Conservation (phyloP, 2,113 vertebrate species). For the Montifringilla adamsi region DNA sequence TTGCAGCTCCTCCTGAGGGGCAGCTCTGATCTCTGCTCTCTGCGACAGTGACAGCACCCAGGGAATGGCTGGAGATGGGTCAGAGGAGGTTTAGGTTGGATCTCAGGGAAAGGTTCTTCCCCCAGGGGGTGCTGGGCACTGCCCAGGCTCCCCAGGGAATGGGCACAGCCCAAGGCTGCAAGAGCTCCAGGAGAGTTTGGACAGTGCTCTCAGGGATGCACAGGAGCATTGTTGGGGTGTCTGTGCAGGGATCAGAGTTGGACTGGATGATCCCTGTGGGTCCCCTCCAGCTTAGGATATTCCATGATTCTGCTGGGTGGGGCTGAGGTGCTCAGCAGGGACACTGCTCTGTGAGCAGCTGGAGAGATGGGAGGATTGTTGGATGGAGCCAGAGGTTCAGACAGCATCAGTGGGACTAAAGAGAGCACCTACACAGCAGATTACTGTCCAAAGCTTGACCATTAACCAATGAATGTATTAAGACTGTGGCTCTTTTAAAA, state of each 20-base stretch:
- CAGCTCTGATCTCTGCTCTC: background rate
- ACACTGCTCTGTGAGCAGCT: background rate
- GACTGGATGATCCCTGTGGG: fast-evolving
- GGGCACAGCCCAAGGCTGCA: background rate
- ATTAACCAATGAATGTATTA: background rate
- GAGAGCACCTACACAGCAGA: background rate
- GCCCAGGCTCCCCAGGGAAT: background rate
- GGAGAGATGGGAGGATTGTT: background rate
- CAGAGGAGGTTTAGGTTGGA: fast-evolving
- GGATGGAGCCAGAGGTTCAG: background rate
- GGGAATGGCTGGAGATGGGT: fast-evolving
- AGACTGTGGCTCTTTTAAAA: background rate
- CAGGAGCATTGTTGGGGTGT: background rate
- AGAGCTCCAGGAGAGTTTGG: background rate
- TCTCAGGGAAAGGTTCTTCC: fast-evolving
- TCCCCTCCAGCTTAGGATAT: background rate
- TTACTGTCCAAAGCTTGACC: background rate
- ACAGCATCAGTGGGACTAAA: background rate
- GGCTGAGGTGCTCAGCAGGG: background rate
- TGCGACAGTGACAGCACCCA: background rate
- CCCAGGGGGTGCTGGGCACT: background rate
- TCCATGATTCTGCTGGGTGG: background rate
- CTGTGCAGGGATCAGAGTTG: background rate
- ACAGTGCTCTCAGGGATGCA: fast-evolving
- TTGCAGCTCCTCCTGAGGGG: background rate